A percentile compares a stretch with the other conserved stretches of the same genome.
These are phyloP conservation scores for Cheirogaleus medius DNA, from an alignment of 2,113 vertebrate species.

Conservation along the genomic window DNA sequence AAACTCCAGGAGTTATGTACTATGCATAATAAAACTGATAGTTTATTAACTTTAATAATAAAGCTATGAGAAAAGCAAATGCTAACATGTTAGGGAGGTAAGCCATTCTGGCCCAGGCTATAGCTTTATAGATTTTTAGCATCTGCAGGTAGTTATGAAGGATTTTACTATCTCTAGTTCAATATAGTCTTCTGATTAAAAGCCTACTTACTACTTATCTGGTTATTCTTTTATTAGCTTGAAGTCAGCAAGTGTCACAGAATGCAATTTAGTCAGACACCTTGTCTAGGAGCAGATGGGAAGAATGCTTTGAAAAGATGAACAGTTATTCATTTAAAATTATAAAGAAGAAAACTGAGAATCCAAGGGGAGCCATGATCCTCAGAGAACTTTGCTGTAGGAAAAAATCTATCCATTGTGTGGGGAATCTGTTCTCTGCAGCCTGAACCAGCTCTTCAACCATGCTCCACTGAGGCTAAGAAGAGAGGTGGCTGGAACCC, in stretches of 20 bases:
- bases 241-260: constrained; percentile 65
- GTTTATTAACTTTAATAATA: constrained; percentile 84
- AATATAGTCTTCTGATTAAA: constrained; percentile 87
- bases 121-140: constrained; percentile 80
- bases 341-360: constrained; percentile 49
- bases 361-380: constrained; percentile 24
- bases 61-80: constrained; percentile 71
- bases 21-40: constrained; percentile 81
- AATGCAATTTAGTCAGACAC: constrained; percentile 78
- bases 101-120: constrained; percentile 52
- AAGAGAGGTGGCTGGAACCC: background rate
- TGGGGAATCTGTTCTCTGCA: rapidly evolving
- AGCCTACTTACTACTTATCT: constrained; percentile 76
- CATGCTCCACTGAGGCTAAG: background rate
- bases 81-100: constrained; percentile 58
- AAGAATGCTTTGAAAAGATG: constrained; percentile 78
- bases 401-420: background rate
- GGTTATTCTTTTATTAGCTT: constrained; percentile 82
- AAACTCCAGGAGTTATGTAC: constrained; percentile 78
- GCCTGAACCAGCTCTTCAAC: background rate
- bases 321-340: constrained; percentile 57
- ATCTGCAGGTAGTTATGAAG: constrained; percentile 84
- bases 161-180: constrained; percentile 85
- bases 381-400: background rate
- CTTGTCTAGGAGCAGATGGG: constrained; percentile 70